Evolutionary conservation across 2,113 vertebrate genomes (phyloP).

Genomic region (Stictonetta naevosa): DNA sequence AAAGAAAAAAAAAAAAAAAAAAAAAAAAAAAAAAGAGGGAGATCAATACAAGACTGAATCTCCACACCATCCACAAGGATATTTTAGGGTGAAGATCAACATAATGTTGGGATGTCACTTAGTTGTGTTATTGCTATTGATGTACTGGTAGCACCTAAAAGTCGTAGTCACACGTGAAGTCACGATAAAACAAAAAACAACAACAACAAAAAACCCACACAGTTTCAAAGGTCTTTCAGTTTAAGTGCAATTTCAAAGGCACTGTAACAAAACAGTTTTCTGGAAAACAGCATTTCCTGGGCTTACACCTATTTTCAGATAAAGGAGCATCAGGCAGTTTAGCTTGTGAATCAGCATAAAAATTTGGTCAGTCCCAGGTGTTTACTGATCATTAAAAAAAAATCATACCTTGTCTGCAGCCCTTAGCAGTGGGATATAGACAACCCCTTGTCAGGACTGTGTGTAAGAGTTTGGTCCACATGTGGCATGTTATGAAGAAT

Average conservation of each 20-base stretch:
- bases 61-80: background rate
- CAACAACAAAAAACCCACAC: background rate
- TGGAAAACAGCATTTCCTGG: background rate
- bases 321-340: background rate
- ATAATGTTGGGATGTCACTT: background rate
- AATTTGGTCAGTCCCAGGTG: background rate
- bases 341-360: background rate
- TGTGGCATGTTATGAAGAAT: background rate
- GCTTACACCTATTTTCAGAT: background rate
- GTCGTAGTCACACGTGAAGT: background rate
- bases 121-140: background rate
- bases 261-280: background rate
- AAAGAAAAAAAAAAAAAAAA: constrained; percentile 1
- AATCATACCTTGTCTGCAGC: background rate
- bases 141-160: background rate
- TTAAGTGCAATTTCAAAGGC: background rate
- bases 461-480: background rate
- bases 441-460: background rate
- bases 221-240: background rate
- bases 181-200: background rate
- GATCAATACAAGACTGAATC: background rate
- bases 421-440: background rate
- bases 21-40: background rate
- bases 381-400: background rate
- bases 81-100: background rate